Evolutionary conservation across 2,888 invertebrate species (phyloP), one percentile per base, ranked within the genome.

Genomic region (Coelinius sp.): DNA sequence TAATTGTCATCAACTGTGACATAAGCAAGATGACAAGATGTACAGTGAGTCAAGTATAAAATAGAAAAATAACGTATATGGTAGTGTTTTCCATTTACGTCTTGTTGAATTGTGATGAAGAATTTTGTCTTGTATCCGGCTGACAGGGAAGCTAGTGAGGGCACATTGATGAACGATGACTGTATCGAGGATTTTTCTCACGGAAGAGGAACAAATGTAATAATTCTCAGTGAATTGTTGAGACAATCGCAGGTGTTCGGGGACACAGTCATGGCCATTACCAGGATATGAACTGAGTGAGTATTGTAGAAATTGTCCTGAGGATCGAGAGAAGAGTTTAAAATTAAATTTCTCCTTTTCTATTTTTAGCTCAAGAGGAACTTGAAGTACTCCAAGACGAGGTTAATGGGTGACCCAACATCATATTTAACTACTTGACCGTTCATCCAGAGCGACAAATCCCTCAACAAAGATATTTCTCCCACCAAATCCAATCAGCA

Each of bases 141-240:
- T 70, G 65, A 70, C 70, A 59, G 31, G 59, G 59, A 59, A 59
- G 53, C 24, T n/a, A 53, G 31, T 59, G 66, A 62, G 70, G 69
- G 66, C 68, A 63, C 73, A 71, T 74, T 70, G 75, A 79, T 78
- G 68, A 62, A 70, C 81, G 82, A 83, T 83, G 84, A 84, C 76
- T 82, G 74, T 77, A 56, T 73, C 31, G 14, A 62, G 25, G 49
- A 68, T 46, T 56, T 68, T 83, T 84, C 83, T 83, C 83, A 84
- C 84, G 83, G 83, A 83, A 83, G 81, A 77, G 79, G 73, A 76
- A 77, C 66, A 62, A 44, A 66, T 70, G 53, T 67, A 71, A 69
- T 74, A 59, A 53, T 44, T 52, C 63, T 46, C 52, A 62, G 25
- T 62, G 14, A 56, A 71, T 66, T 68, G 65, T 38, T 56, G 70